These are phyloP conservation scores for Saccopteryx leptura DNA, from an alignment of 2,113 vertebrate species.

Conservation along the genomic window DNA sequence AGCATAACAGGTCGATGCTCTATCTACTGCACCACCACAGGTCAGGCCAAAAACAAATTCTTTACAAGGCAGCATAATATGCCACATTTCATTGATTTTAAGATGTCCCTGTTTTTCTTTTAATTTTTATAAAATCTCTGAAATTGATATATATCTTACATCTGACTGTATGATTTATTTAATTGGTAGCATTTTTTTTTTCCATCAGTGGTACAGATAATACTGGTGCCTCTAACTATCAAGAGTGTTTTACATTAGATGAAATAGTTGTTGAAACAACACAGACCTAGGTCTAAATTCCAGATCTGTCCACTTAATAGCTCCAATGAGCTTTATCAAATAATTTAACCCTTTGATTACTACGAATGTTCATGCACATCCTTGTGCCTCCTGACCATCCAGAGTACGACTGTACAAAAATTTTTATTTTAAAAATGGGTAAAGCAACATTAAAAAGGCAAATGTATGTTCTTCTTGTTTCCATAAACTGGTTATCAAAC, in stretches of 20 bases:
- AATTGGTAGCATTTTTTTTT: not conserved
- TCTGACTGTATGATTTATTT: not conserved
- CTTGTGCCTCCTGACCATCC: too few relatives aligned
- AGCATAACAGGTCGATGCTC: too few relatives aligned
- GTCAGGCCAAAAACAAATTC: constrained; percentile 21
- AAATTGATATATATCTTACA: constrained; percentile 31
- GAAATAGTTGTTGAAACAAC: constrained; percentile 23
- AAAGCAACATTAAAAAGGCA: too few relatives aligned
- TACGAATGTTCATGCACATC: too few relatives aligned
- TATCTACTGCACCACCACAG: too few relatives aligned
- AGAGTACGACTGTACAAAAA: too few relatives aligned
- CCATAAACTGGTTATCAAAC: too few relatives aligned
- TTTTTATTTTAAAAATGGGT: too few relatives aligned
- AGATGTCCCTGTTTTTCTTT: not conserved
- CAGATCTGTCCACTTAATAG: not conserved
- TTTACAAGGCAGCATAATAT: not conserved
- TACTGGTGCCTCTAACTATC: not conserved
- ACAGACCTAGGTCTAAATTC: constrained; percentile 30
- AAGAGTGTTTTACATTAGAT: constrained; percentile 27
- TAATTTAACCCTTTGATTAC: not conserved
- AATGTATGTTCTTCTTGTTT: too few relatives aligned
- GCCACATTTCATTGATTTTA: not conserved
- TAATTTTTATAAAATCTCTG: constrained; percentile 19
- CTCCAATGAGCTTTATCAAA: not conserved
- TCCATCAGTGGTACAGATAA: not conserved